Conservation (phyloP, 37 sponge, comb jelly and placozoan genomes). For the Lycopodina hypogea region DNA sequence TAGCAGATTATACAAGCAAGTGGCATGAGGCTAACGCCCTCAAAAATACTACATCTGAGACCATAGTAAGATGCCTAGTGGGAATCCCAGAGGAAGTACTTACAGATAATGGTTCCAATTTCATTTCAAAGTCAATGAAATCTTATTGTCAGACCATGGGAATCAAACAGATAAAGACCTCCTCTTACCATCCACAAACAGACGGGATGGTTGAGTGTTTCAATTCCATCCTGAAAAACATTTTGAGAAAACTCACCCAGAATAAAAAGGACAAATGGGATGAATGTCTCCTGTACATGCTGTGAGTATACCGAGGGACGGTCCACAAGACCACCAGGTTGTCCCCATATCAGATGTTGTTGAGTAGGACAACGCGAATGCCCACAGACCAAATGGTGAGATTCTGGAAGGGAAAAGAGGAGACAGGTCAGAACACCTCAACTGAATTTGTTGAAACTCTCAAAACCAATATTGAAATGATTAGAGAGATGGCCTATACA, state of each 20-base stretch:
- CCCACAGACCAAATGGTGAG: neutral
- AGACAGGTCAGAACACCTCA: no score
- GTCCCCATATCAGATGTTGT: neutral
- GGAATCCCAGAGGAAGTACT: neutral
- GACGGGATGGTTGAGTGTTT: neutral
- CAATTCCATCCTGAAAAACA: neutral
- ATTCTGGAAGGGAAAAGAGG: no score
- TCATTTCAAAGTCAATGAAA: neutral
- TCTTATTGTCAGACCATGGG: neutral
- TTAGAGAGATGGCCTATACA: no score
- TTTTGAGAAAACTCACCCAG: neutral
- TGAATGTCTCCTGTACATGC: neutral
- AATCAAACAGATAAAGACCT: neutral
- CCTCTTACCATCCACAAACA: neutral
- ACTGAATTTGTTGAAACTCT: no score
- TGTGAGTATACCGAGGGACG: neutral
- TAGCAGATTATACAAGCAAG: no score
- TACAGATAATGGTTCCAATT: neutral
- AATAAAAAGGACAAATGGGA: no score
- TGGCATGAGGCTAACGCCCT: neutral
- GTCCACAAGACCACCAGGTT: neutral
- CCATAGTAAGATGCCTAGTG: neutral
- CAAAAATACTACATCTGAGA: neutral
- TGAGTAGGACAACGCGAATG: neutral
- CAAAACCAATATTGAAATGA: no score